Conservation (phyloP, 2,888 invertebrate species). For the Trichopoda pennipes region DNA sequence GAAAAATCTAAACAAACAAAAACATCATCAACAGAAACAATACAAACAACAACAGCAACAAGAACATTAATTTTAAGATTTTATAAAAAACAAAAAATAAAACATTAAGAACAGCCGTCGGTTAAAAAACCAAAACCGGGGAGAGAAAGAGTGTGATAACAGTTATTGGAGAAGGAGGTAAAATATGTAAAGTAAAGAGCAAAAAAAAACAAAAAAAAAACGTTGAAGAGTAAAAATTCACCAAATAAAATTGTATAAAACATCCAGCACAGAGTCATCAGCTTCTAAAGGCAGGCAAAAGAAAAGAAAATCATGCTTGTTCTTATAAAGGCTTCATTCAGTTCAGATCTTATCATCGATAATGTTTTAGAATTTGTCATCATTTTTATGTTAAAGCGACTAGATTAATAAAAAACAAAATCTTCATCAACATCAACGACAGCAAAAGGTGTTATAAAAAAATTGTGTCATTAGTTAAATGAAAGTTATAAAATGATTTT, state of each 20-base stretch:
- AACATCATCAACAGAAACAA: constrained; percentile 33
- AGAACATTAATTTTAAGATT: constrained; percentile 49
- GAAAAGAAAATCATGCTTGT: neutral
- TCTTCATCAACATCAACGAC: constrained; percentile 9
- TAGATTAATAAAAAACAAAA: constrained; percentile 19
- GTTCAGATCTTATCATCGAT: constrained; percentile 65
- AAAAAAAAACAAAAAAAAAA: too few species aligned
- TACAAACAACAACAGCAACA: constrained; percentile 29
- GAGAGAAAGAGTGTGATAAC: constrained; percentile 7
- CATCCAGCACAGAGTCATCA: constrained; percentile 28
- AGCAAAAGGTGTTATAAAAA: constrained; percentile 38
- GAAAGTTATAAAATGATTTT: constrained; percentile 38
- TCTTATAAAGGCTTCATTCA: constrained; percentile 44
- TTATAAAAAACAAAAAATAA: constrained; percentile 18
- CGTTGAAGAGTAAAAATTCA: constrained; percentile 14
- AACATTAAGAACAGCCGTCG: constrained; percentile 45
- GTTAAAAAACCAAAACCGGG: constrained; percentile 10
- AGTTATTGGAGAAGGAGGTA: neutral
- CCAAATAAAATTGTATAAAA: constrained; percentile 36
- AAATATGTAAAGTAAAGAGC: neutral
- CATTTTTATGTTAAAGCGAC: constrained; percentile 28
- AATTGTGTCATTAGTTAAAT: constrained; percentile 67
- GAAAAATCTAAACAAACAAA: constrained; percentile 37
- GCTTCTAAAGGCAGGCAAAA: constrained; percentile 3
- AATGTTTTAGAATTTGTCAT: constrained; percentile 46